Conservation (phyloP, 2,797 vertebrate genomes). For the Bryconaethiops microstoma region DNA sequence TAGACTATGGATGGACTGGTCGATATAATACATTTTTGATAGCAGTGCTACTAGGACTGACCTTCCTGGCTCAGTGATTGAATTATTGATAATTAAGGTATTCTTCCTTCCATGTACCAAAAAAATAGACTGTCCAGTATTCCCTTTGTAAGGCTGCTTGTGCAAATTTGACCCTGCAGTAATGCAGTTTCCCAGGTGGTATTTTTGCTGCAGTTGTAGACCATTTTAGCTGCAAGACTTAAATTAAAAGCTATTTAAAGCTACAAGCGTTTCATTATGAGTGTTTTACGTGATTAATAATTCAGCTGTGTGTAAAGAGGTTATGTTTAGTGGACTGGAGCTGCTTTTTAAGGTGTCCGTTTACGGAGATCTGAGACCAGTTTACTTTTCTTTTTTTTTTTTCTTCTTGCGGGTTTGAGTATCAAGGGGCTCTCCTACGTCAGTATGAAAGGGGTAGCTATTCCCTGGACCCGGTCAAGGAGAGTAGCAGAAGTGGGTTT, state of each 20-base stretch:
- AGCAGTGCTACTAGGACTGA: too few relatives aligned
- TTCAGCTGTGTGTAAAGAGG: slow-evolving; percentile 51
- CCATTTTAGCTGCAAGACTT: slow-evolving; percentile 33
- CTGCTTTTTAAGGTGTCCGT: slow-evolving; percentile 18
- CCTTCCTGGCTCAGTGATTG: too few relatives aligned
- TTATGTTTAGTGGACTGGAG: slow-evolving; percentile 59
- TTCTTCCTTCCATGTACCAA: too few relatives aligned
- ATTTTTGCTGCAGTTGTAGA: slow-evolving; percentile 19
- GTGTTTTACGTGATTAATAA: slow-evolving; percentile 64
- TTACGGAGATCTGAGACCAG: neutral
- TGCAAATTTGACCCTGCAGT: neutral
- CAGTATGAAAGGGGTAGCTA: neutral
- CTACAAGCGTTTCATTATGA: slow-evolving; percentile 61
- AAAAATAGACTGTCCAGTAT: neutral
- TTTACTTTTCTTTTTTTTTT: neutral
- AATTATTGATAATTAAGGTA: too few relatives aligned
- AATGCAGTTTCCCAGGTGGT: slow-evolving; percentile 17
- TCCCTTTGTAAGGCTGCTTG: neutral
- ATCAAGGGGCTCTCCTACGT: neutral
- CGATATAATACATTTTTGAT: too few relatives aligned
- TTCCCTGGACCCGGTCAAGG: neutral
- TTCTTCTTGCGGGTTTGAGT: neutral
- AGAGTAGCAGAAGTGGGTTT: neutral
- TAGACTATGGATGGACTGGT: too few relatives aligned
- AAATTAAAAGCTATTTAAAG: slow-evolving; percentile 63